Conservation (phyloP, 2,797 vertebrate species). For the Yasuhikotakia modesta region DNA sequence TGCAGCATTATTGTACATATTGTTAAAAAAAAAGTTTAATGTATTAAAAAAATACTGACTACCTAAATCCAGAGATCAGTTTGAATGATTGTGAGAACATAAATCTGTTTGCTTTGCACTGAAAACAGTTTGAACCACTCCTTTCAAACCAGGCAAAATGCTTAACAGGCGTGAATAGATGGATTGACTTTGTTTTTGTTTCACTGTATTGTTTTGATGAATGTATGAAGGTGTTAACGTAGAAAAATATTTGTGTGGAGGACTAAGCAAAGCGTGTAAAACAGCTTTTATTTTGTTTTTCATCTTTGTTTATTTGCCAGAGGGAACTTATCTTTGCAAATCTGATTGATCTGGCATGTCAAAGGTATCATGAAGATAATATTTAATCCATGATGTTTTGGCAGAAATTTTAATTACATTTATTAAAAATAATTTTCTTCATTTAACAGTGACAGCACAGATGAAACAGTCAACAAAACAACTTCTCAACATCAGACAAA, state of each 20-base stretch:
- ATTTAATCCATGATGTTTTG: background rate
- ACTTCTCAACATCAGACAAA: constrained; percentile 27
- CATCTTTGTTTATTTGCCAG: constrained; percentile 18
- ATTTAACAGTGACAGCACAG: constrained; percentile 24
- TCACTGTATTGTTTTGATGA: constrained; percentile 29
- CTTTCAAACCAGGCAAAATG: constrained; percentile 40
- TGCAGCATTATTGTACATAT: no score
- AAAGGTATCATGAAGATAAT: background rate
- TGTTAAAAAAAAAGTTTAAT: no score
- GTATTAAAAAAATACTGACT: no score
- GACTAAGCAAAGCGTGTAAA: constrained; percentile 18
- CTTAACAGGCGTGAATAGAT: constrained; percentile 45
- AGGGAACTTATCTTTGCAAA: constrained; percentile 20
- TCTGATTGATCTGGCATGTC: background rate
- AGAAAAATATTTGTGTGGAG: constrained; percentile 14
- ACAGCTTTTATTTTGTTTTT: constrained; percentile 17
- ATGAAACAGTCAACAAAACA: constrained; percentile 19
- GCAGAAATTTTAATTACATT: background rate
- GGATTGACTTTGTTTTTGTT: constrained; percentile 50
- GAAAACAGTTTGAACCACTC: constrained; percentile 32
- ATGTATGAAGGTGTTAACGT: constrained; percentile 40
- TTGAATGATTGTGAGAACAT: background rate
- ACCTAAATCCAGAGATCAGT: background rate
- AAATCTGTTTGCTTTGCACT: background rate
- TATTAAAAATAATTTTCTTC: constrained; percentile 9